Conservation (phyloP, 2,113 vertebrate genomes). For the Nematolebias whitei region DNA sequence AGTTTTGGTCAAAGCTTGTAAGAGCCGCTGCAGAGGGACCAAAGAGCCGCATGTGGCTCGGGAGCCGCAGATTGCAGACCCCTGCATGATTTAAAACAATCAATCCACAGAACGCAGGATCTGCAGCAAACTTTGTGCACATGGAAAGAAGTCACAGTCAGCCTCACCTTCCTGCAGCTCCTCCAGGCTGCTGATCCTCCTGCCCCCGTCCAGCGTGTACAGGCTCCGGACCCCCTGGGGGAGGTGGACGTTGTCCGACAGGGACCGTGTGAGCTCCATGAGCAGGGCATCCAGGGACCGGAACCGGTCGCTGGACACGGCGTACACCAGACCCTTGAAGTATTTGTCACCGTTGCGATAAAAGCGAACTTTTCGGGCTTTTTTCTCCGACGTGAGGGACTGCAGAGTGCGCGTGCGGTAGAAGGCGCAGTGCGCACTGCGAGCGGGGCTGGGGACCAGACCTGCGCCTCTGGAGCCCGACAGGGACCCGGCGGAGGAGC, state of each 20-base stretch:
- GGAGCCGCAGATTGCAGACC: too few species aligned
- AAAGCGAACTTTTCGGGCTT: slow-evolving; percentile 93
- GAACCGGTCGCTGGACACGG: slow-evolving; percentile 92
- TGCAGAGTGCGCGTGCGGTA: slow-evolving; percentile 96
- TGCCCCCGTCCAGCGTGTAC: slow-evolving; percentile 89
- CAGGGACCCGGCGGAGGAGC: slow-evolving; percentile 76
- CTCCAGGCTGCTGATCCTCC: slow-evolving; percentile 89
- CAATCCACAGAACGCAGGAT: background rate
- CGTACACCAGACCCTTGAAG: slow-evolving; percentile 95
- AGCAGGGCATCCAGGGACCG: slow-evolving; percentile 94
- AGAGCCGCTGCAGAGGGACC: too few species aligned
- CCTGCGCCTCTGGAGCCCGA: slow-evolving; percentile 85
- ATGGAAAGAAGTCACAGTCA: too few species aligned
- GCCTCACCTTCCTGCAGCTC: slow-evolving; percentile 92
- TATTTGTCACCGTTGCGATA: slow-evolving; percentile 97
- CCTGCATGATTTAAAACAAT: too few species aligned
- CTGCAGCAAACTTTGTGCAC: too few species aligned
- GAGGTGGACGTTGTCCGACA: slow-evolving; percentile 94
- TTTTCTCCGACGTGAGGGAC: slow-evolving; percentile 95
- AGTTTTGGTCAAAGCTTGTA: too few species aligned
- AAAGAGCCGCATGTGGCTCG: too few species aligned
- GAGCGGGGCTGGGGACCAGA: slow-evolving; percentile 92
- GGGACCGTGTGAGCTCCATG: slow-evolving; percentile 91
- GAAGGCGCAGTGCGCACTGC: slow-evolving; percentile 97
- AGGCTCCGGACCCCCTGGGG: slow-evolving; percentile 93